Base-by-base conservation (phyloP, 2,113 vertebrate genomes). In the Antennarius striatus region DNA sequence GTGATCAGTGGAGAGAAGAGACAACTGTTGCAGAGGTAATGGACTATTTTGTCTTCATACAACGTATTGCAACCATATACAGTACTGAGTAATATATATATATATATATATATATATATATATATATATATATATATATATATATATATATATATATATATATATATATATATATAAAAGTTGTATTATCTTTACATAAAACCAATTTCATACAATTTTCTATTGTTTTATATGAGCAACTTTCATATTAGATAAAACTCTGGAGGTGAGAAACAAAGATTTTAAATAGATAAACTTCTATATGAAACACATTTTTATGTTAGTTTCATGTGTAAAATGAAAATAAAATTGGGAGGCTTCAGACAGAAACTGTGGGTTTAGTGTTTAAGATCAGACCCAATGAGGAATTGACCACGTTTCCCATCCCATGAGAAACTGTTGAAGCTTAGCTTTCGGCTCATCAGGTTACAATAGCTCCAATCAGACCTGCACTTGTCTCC, bases 401-500 rank as follows among this genome's bases (percentile, higher is more conserved):
- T 36, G 54, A 71, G 58, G 53, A 79, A 43, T 39, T 68, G 75
- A 75, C 73, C 64, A 84, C 86, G 76, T 82, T 69, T 72, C 77
- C 80, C 82, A 85, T 84, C 83, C 79, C 75, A 60, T 75, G 79
- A 81, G 71, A 79, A 77, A 82, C 76, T 75, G 75, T 10, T 74
- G 73, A 80, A 74, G 80, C 81, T 64, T 68, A 79, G 78, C 73
- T 75, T 83, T 28, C 48, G 73, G 78, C 75, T 87, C 83, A 86
- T 91, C 87, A 64, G 81, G 84, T 91, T 91, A 90, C 90, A 89
- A 71, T 79, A 73, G 74, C 59, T 74, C 43, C 10, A 32, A 81
- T 88, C 82, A 71, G 64, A 86, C 74, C 69, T 73, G 68, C 77
- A 73, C 56, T 56, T 54, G 15, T 81, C 66, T 84, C 77, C 61